Percentiles rank a stretch among this genome's conserved stretches.
phyloP scores from a whole-genome alignment of 2,113 vertebrate genomes.

The Holacanthus passer region DNA sequence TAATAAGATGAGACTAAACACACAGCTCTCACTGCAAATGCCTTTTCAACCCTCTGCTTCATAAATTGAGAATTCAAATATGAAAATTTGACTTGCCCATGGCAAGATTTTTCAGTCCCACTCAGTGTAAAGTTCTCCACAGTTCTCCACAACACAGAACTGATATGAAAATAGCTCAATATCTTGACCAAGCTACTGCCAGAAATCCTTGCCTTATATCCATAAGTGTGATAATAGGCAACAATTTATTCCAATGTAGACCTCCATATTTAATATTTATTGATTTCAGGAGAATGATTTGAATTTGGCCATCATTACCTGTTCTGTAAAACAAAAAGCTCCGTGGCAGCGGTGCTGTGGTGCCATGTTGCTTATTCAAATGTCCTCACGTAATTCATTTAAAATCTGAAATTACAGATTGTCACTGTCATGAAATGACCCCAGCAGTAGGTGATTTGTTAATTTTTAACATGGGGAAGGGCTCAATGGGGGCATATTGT shows the following conservation, averaged over 20 bases:
- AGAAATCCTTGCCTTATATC: constrained; percentile 5
- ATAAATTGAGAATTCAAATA: constrained; percentile 14
- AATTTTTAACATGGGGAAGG: too few species aligned
- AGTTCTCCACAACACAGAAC: too few species aligned
- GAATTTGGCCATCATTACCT: not conserved
- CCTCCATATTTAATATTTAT: not conserved
- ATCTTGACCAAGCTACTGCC: not conserved
- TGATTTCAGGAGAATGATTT: not conserved
- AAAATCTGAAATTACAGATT: constrained; percentile 21
- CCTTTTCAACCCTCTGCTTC: constrained; percentile 12
- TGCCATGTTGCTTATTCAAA: not conserved
- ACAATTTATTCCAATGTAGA: not conserved
- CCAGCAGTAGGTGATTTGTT: too few species aligned
- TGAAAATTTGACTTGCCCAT: constrained; percentile 13
- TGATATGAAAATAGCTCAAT: constrained; percentile 10
- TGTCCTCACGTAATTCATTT: constrained; percentile 11
- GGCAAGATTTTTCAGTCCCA: constrained; percentile 1
- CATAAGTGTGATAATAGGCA: not conserved
- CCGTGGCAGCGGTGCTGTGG: not conserved
- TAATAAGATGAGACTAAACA: constrained; percentile 16
- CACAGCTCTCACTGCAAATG: constrained; percentile 2
- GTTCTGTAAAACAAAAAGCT: constrained; percentile 8
- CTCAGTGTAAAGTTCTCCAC: constrained; percentile 1
- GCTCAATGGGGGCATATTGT: too few species aligned
- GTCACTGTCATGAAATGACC: constrained; percentile 34